Evolutionary conservation across 1,140 invertebrate species (phyloP), one percentile per base, ranked within the genome.

Genomic region (Lucilia sericata): DNA sequence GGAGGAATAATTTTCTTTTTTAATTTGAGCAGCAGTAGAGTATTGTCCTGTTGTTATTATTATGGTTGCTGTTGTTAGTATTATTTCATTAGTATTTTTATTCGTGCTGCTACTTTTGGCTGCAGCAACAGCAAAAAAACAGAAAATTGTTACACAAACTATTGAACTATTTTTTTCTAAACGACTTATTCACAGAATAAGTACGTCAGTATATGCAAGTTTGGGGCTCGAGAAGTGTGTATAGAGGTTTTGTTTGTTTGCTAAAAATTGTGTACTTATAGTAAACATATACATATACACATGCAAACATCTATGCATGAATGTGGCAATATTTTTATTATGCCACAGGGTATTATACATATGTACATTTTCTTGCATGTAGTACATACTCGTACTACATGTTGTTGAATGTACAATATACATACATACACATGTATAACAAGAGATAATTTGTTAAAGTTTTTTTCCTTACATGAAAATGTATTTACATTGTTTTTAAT

Each of bases 1-100:
- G 51, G 13, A n/a, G 12, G 51, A 12, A n/a, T 13, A 55, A n/a
- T 42, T 42, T 12, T 55, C 12, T 70, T 21, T 30, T 30, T 30
- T 30, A 3, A 30, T 30, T 30, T 30, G 25, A 30, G 25, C 25
- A 30, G 25, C 25, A 21, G n/a, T 21, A 60, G 55, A 70, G 5
- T 70, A 70, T 70, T 70, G 65, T 70, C 65, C 65, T 70, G 65
- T 70, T 70, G n/a, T 70, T 70, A 25, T 70, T 70, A 25, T 70
- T 19, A 25, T 10, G 21, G 65, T 60, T 60, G 55, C 25, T 30
- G 25, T 30, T 30, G 25, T 30, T 30, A 3, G 1, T 60, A 14
- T 60, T 60, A 60, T 60, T 60, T 60, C 55, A 17, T 60, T 60
- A n/a, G 4, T 17, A n/a, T 70, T 70, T 70, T 70, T 21, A 8